A percentile compares a stretch with the other conserved stretches of the same genome.
Conservation (phyloP, 2,888 invertebrate genomes). For the Drosophila nr. medialis region DNA sequence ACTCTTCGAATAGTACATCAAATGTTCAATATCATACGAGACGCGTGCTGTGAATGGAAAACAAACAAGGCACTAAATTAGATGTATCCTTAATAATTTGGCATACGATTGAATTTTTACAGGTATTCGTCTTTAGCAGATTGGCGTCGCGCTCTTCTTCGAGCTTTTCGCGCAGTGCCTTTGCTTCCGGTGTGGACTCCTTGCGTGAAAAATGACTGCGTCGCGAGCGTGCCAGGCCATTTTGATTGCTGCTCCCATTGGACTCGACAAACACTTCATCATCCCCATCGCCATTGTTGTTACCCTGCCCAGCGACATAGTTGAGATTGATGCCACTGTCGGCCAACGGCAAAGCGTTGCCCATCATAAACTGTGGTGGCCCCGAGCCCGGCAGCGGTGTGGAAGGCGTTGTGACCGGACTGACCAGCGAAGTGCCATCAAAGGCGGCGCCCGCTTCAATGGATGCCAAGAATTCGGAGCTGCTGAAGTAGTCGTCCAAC, state of each 20-base stretch:
- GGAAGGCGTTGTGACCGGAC: conserved; percentile 82
- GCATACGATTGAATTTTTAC: conserved; percentile 40
- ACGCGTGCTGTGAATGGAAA: conserved; percentile 78
- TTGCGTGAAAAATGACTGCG: conserved; percentile 85
- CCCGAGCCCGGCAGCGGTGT: conserved; percentile 81
- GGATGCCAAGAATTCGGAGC: conserved; percentile 84
- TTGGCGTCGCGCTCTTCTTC: conserved; percentile 55
- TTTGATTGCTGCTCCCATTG: conserved; percentile 67
- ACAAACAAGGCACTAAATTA: not conserved
- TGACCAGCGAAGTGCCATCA: conserved; percentile 82
- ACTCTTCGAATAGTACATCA: conserved; percentile 84
- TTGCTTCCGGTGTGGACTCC: conserved; percentile 83
- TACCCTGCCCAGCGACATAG: conserved; percentile 71
- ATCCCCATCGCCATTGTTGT: conserved; percentile 81
- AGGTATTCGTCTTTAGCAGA: conserved; percentile 61
- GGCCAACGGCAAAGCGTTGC: conserved; percentile 79
- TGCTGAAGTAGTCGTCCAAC: conserved; percentile 92
- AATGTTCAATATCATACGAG: conserved; percentile 83
- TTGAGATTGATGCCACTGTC: conserved; percentile 85
- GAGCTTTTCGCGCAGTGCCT: conserved; percentile 62
- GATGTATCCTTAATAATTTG: not conserved
- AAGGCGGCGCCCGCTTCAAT: conserved; percentile 84
- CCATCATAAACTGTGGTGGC: conserved; percentile 80
- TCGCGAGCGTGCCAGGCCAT: conserved; percentile 84
- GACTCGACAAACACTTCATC: conserved; percentile 84